Conservation (phyloP, 2,797 vertebrate species). For the Urocyon cinereoargenteus region DNA sequence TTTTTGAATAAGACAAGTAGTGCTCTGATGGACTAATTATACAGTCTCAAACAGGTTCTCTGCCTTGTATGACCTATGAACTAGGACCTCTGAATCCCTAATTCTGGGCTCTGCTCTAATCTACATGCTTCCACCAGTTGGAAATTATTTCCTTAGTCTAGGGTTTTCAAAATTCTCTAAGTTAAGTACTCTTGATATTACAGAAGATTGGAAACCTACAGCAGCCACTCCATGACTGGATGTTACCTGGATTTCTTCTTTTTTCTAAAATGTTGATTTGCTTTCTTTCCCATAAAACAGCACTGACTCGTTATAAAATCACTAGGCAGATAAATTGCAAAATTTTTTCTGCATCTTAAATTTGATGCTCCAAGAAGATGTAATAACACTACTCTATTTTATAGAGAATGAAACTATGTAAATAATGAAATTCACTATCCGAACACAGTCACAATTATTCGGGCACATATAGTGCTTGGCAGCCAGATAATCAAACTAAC, state of each 20-base stretch:
- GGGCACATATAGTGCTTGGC: neutral
- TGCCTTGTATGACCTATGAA: neutral
- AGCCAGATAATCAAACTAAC: neutral
- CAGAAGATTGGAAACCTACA: neutral
- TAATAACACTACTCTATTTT: neutral
- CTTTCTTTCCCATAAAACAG: neutral
- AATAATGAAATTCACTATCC: neutral
- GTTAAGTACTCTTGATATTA: neutral
- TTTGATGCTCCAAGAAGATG: neutral
- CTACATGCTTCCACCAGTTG: neutral
- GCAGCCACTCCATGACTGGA: neutral
- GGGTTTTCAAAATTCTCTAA: neutral
- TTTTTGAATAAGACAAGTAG: neutral
- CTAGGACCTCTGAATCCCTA: neutral
- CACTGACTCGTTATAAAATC: neutral
- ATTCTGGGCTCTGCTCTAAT: neutral
- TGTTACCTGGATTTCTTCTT: neutral
- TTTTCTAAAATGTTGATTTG: neutral
- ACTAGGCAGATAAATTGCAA: neutral
- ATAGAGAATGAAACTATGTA: neutral
- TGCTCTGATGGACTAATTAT: neutral
- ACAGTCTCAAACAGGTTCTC: neutral
- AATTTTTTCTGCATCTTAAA: conserved; percentile 31
- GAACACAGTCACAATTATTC: neutral
- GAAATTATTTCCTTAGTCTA: neutral